Percentiles rank a stretch among this genome's conserved stretches.
Conservation (phyloP, 2,113 vertebrate genomes). For the Xiphophorus hellerii region DNA sequence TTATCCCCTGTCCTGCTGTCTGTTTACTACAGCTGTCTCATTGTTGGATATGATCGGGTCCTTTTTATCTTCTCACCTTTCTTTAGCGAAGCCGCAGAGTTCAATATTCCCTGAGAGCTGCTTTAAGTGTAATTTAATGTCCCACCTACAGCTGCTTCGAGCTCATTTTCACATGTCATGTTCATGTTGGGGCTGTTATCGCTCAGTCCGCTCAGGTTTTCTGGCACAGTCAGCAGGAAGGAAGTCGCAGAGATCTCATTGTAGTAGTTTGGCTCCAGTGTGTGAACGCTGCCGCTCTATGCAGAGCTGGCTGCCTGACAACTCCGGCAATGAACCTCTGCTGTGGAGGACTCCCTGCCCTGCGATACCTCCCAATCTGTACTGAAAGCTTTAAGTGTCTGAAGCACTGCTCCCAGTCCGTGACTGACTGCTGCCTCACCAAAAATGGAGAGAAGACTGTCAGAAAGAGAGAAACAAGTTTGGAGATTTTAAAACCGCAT, state of each 20-base stretch:
- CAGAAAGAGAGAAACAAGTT: not conserved
- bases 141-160: constrained; percentile 12
- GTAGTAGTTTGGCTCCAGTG: constrained; percentile 23
- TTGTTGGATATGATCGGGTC: too few relatives aligned
- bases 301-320: constrained; percentile 41
- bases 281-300: constrained; percentile 36
- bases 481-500: not conserved
- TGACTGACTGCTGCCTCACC: constrained; percentile 30
- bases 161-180: constrained; percentile 24
- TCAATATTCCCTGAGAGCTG: not conserved
- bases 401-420: constrained; percentile 54
- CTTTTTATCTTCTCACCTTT: too few relatives aligned
- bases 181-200: constrained; percentile 3
- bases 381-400: constrained; percentile 57
- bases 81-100: too few relatives aligned
- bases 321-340: constrained; percentile 39
- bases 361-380: constrained; percentile 55
- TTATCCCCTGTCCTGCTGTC: not conserved
- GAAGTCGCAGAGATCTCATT: constrained; percentile 29
- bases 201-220: constrained; percentile 24
- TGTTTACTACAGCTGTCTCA: too few relatives aligned
- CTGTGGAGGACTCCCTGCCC: constrained; percentile 41
- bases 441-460: constrained; percentile 3
- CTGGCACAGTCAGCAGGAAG: constrained; percentile 37
- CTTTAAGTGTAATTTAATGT: not conserved